phyloP scores from a whole-genome alignment of 2,888 invertebrate genomes.

The Cheilosia vernalis region DNA sequence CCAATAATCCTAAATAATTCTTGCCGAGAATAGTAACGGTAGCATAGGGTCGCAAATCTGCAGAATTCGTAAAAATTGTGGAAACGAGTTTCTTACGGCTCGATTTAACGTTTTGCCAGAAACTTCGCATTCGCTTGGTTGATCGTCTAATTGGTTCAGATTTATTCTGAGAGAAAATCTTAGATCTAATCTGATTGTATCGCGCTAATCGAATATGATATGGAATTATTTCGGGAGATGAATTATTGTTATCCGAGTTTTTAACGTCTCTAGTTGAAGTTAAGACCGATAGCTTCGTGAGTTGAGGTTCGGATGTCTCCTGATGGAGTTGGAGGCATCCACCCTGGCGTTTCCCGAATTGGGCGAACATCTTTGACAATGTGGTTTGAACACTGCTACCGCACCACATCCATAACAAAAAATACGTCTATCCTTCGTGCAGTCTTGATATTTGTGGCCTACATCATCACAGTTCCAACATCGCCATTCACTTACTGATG shows the following conservation, averaged over 20 bases:
- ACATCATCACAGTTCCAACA: background rate
- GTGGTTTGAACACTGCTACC: background rate
- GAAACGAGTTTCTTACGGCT: background rate
- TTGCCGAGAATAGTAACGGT: background rate
- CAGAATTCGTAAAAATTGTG: background rate
- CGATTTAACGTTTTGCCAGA: background rate
- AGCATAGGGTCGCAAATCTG: background rate
- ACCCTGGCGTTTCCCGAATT: background rate
- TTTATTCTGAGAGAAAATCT: background rate
- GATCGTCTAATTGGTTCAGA: background rate
- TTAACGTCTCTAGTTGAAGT: background rate
- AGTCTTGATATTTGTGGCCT: background rate
- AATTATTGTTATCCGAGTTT: background rate
- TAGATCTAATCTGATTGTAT: background rate
- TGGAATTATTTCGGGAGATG: background rate
- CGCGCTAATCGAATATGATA: background rate
- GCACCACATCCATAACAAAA: slow-evolving; percentile 7
- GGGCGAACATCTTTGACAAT: background rate
- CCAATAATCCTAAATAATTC: background rate
- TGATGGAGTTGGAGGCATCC: background rate
- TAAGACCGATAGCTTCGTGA: background rate
- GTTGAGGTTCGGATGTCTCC: background rate
- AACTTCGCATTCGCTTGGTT: background rate
- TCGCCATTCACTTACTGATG: background rate
- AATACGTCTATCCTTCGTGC: background rate